A percentile compares a stretch with the other conserved stretches of the same genome.
These are phyloP conservation scores for Imbricaverruca yamaguchii DNA, from an alignment of 2,888 invertebrate species.

Conservation along the genomic window DNA sequence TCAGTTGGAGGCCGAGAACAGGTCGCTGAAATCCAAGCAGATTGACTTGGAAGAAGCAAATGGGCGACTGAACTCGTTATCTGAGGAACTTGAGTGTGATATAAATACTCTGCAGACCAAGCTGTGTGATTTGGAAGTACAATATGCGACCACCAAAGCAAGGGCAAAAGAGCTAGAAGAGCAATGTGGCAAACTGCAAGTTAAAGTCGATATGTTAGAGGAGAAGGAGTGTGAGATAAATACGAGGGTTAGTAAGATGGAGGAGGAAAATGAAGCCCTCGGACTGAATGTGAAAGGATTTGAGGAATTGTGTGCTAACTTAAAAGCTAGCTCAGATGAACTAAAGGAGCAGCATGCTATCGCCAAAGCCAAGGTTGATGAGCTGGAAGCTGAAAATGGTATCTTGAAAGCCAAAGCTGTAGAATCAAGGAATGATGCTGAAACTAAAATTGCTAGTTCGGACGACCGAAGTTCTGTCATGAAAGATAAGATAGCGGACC, in stretches of 20 bases:
- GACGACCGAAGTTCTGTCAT: too few relatives aligned
- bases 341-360: not conserved
- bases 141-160: not conserved
- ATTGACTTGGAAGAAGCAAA: not conserved
- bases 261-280: not conserved
- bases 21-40: not conserved
- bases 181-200: not conserved
- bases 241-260: not conserved
- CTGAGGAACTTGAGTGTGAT: not conserved
- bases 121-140: not conserved
- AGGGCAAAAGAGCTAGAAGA: not conserved
- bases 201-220: not conserved
- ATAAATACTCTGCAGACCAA: not conserved
- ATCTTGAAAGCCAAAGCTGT: too few relatives aligned
- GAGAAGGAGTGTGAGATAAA: not conserved
- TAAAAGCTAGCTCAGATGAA: not conserved
- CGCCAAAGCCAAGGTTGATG: constrained; percentile 25
- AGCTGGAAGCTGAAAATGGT: constrained; percentile 39
- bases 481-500: too few relatives aligned
- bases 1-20: too few relatives aligned
- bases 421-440: too few relatives aligned
- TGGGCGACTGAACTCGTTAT: not conserved
- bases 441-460: too few relatives aligned
- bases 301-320: not conserved
- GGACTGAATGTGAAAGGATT: not conserved